Evolutionary conservation across 2,888 invertebrate species (phyloP).

Genomic region (Lagria hirta): DNA sequence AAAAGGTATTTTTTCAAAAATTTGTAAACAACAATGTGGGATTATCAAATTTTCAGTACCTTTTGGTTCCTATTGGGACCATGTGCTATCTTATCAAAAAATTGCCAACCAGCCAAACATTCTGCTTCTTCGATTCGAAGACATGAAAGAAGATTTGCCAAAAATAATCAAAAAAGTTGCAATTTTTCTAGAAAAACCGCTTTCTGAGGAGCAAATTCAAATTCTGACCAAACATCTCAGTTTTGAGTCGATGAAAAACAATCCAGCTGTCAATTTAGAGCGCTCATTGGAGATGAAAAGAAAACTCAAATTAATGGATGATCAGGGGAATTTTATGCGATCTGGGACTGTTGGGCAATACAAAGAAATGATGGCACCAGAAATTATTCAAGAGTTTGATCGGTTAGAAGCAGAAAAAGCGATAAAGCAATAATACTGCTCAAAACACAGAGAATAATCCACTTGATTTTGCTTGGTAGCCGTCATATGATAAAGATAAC

Average conservation of each 20-base stretch:
- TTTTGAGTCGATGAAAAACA: conserved; percentile 58
- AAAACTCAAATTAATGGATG: conserved; percentile 44
- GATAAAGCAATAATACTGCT: too few species aligned
- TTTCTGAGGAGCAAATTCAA: conserved; percentile 35
- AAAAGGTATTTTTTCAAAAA: conserved; percentile 51
- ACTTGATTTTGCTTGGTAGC: too few species aligned
- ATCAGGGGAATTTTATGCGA: too few species aligned
- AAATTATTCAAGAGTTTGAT: too few species aligned
- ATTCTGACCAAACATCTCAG: conserved; percentile 39
- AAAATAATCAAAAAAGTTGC: conserved; percentile 35
- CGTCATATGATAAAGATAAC: too few species aligned
- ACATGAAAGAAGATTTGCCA: conserved; percentile 41
- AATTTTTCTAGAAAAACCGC: conserved; percentile 36
- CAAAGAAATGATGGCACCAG: too few species aligned
- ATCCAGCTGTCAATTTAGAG: conserved; percentile 60
- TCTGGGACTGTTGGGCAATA: too few species aligned
- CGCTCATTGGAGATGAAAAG: conserved; percentile 46
- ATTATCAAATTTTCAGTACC: conserved; percentile 34
- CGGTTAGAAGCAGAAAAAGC: too few species aligned
- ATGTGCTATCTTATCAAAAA: conserved; percentile 45
- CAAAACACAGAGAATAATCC: too few species aligned
- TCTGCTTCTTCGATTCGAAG: conserved; percentile 45
- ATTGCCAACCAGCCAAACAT: conserved; percentile 40
- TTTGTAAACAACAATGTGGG: conserved; percentile 4
- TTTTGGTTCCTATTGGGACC: conserved; percentile 45